Base-by-base conservation (phyloP, 2,113 vertebrate genomes). In the Monopterus albus region DNA sequence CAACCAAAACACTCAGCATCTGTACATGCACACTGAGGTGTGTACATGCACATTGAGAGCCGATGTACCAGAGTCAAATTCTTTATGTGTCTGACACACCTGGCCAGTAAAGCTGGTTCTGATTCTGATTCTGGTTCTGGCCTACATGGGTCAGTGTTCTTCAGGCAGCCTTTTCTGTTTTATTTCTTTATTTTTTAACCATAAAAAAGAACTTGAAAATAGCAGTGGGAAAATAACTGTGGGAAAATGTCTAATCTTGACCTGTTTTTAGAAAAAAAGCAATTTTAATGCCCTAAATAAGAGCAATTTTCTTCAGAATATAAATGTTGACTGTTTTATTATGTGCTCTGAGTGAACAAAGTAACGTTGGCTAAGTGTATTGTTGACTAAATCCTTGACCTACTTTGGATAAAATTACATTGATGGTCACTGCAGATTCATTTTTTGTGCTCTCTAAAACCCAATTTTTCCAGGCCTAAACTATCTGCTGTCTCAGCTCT, bases 241-340 rank as follows among this genome's bases (percentile, higher is more conserved):
- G 15, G 57, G 13, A 63, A 18, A 29, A 9, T 46, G 25, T 50
- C 18, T 61, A 74, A 70, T 62, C 46, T 61, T 79, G 76, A 84
- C 59, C 73, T 53, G 20, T 66, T 73, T 76, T 49, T 9, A 11
- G 5, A 4, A 15, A 35, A 29, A 42, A 50, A 50, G 9, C 40
- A 68, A 43, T 6, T 76, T 64, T 43, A 64, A 45, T 58, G 36
- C 12, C 58, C 62, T 21, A 80, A 33, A 85, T 70, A 78, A 51
- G 25, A 53, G 6, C 26, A 0, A 14, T 70, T 75, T 65, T 57
- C 26, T 18, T 13, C 50, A 59, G 10, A 67, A 42, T 64, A 60
- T 52, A 65, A 43, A 63, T 67, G 20, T 62, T 67, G 12, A 35
- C 29, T 26, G 18, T 72, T 49, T 45, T 31, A 25, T 42, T 38